A percentile compares a stretch with the other conserved stretches of the same genome.
phyloP scores from a whole-genome alignment of 2,888 invertebrate species.

The Meganola albula region DNA sequence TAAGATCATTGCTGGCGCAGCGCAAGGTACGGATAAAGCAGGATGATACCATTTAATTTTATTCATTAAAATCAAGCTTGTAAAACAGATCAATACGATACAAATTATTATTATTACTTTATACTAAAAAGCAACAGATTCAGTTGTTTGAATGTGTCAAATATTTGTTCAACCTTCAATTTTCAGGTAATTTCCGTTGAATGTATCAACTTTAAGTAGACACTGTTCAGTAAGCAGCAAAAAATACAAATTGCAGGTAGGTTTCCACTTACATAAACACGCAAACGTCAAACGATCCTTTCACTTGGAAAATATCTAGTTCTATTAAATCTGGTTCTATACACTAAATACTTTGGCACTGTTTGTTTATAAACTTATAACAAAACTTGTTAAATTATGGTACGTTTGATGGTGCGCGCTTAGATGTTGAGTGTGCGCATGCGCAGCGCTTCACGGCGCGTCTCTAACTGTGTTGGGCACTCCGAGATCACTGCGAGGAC shows the following conservation, averaged over 20 bases:
- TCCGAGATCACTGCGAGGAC: conserved; percentile 39
- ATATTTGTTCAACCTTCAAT: conserved; percentile 25
- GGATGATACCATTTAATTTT: conserved; percentile 10
- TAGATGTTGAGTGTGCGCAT: conserved; percentile 42
- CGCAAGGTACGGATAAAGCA: no score
- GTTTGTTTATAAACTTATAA: conserved; percentile 34
- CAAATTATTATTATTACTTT: no score
- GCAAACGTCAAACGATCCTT: conserved; percentile 35
- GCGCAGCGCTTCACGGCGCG: conserved; percentile 63
- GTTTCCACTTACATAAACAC: conserved; percentile 58
- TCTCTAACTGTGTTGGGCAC: conserved; percentile 48
- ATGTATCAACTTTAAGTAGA: conserved; percentile 10
- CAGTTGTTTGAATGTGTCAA: conserved; percentile 13
- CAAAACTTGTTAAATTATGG: conserved; percentile 17
- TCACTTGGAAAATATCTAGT: conserved; percentile 38
- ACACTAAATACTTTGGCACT: conserved; percentile 48
- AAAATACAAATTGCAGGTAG: conserved; percentile 30
- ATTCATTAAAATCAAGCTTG: conserved; percentile 20
- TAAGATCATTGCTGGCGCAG: no score
- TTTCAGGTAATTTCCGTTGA: conserved; percentile 22
- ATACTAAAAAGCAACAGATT: no score
- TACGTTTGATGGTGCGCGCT: conserved; percentile 18
- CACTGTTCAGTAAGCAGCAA: conserved; percentile 19
- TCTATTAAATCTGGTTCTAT: conserved; percentile 33
- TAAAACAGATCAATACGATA: conserved; percentile 9